Percentiles rank a stretch among this genome's conserved stretches.
These are phyloP conservation scores for Leptopilina myrica DNA, from an alignment of 2,888 invertebrate species.

Conservation along the genomic window DNA sequence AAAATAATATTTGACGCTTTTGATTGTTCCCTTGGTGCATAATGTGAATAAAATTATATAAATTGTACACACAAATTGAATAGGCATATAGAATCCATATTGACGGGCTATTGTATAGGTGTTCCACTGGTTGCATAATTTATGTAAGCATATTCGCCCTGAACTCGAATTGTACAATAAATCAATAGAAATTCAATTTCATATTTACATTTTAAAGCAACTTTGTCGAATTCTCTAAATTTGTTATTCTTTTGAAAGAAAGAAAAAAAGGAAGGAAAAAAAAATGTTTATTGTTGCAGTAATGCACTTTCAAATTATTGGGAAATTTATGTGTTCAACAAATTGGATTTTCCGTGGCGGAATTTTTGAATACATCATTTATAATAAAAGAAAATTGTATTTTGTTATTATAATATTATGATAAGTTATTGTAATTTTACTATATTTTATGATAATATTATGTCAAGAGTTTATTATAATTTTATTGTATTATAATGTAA, in stretches of 20 bases:
- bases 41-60: slow-evolving; percentile 8
- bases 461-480: too few relatives aligned
- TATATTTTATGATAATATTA: too few relatives aligned
- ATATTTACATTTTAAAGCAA: slow-evolving; percentile 9
- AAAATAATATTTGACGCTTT: neutral
- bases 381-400: too few relatives aligned
- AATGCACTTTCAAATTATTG: neutral
- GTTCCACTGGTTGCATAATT: slow-evolving; percentile 20
- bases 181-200: slow-evolving; percentile 10
- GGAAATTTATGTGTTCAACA: too few relatives aligned
- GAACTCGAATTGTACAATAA: neutral
- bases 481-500: too few relatives aligned
- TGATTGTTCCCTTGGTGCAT: neutral
- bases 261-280: neutral
- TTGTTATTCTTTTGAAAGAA: neutral
- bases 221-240: neutral
- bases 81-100: slow-evolving; percentile 9
- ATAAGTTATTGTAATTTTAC: too few relatives aligned
- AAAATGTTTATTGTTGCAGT: neutral
- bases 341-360: too few relatives aligned
- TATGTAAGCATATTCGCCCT: neutral
- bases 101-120: slow-evolving; percentile 14
- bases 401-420: too few relatives aligned
- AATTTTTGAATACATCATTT: too few relatives aligned
- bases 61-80: slow-evolving; percentile 10